Conservation (phyloP, 2,888 invertebrate genomes). For the Drosophila siamana region DNA sequence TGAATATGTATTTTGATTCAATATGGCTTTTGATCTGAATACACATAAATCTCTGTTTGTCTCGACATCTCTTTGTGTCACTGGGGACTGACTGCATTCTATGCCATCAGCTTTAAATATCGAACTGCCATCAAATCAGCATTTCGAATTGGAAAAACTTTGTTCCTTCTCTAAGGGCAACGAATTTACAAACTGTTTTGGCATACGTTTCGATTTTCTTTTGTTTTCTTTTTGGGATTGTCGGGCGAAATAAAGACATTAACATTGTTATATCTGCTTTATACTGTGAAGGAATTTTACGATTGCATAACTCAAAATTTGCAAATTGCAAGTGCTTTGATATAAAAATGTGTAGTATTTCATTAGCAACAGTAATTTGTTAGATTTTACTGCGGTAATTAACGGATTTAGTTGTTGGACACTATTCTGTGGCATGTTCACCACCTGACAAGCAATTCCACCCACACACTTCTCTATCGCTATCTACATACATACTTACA, state of each 20-base stretch:
- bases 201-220: slow-evolving; percentile 1
- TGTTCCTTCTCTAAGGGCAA: not conserved
- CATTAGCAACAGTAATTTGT: slow-evolving; percentile 28
- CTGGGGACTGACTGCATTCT: not conserved
- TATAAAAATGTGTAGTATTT: slow-evolving; percentile 30
- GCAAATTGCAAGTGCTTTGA: slow-evolving; percentile 21
- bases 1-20: slow-evolving; percentile 50
- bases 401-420: slow-evolving; percentile 38
- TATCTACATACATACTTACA: not conserved
- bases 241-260: slow-evolving; percentile 4
- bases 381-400: slow-evolving; percentile 43
- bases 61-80: slow-evolving; percentile 6
- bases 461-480: no score
- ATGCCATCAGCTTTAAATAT: not conserved
- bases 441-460: slow-evolving; percentile 1
- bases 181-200: slow-evolving; percentile 2
- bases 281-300: not conserved
- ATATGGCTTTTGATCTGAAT: slow-evolving; percentile 29
- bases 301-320: slow-evolving; percentile 17
- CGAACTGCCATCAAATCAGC: slow-evolving; percentile 7
- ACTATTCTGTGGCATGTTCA: slow-evolving; percentile 18
- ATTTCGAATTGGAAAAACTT: slow-evolving; percentile 11
- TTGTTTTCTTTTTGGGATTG: no score
- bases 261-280: not conserved
- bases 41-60: slow-evolving; percentile 38